These are phyloP conservation scores for Passer montanus DNA, from an alignment of 2,113 vertebrate species.

Conservation along the genomic window DNA sequence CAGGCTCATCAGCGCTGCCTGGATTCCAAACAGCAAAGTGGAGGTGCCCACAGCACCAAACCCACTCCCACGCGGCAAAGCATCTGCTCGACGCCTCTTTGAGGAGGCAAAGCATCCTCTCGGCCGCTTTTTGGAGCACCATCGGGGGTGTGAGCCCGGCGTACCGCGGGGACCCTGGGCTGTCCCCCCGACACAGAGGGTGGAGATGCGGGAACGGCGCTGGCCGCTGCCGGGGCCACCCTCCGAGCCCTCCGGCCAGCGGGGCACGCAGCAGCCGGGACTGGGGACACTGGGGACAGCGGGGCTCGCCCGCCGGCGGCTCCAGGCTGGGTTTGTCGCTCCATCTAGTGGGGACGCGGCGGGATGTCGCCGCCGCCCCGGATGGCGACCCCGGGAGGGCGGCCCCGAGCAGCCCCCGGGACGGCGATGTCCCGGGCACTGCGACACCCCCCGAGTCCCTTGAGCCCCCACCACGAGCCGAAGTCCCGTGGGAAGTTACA, in stretches of 20 bases:
- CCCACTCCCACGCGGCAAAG: fast-evolving
- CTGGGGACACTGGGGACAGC: not conserved
- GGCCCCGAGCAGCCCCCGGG: not conserved
- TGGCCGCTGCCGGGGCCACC: not conserved
- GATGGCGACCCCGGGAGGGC: not conserved
- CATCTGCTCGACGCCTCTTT: not conserved
- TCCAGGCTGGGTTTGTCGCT: constrained; percentile 36
- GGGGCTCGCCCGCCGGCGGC: not conserved
- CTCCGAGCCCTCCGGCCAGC: not conserved
- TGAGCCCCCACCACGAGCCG: not conserved
- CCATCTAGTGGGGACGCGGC: constrained; percentile 48
- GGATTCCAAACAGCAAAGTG: not conserved
- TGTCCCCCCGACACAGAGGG: too few species aligned
- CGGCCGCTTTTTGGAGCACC: not conserved
- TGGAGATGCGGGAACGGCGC: not conserved
- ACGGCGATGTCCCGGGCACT: not conserved
- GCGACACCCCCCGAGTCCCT: not conserved
- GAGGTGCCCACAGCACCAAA: not conserved
- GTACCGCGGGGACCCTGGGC: not conserved
- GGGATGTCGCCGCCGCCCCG: not conserved
- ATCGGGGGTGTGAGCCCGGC: fast-evolving
- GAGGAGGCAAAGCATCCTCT: fast-evolving
- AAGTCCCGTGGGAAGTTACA: not conserved
- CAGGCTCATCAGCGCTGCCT: not conserved
- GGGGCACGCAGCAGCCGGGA: not conserved